phyloP scores from a whole-genome alignment of 2,797 vertebrate species.

The Siniperca obscura region DNA sequence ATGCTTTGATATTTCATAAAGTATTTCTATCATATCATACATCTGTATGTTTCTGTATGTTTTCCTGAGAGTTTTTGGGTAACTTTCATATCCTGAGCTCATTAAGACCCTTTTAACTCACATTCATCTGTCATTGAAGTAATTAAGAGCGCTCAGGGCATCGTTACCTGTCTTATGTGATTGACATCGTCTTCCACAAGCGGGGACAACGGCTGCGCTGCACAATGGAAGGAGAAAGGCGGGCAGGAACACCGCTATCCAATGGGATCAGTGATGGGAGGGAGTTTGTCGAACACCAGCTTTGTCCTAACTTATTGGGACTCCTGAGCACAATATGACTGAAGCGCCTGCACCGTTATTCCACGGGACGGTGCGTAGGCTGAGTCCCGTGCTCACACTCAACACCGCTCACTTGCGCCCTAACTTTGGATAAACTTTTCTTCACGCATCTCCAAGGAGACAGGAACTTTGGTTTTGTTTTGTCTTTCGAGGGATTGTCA shows the following conservation, averaged over 20 bases:
- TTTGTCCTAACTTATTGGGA: slow-evolving; percentile 85
- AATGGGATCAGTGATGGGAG: slow-evolving; percentile 83
- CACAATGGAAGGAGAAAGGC: slow-evolving; percentile 49
- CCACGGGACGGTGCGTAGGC: slow-evolving; percentile 73
- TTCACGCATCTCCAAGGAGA: slow-evolving; percentile 31
- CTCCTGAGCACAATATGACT: slow-evolving; percentile 79
- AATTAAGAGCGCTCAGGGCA: slow-evolving; percentile 46
- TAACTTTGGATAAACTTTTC: slow-evolving; percentile 70
- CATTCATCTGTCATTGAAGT: not conserved
- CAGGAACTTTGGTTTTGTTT: slow-evolving; percentile 47
- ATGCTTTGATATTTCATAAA: not conserved
- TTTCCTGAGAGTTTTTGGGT: not conserved
- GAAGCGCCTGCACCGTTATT: slow-evolving; percentile 84
- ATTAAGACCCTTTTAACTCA: not conserved
- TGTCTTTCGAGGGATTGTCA: slow-evolving; percentile 15
- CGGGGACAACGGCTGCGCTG: slow-evolving; percentile 48
- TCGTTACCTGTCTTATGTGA: slow-evolving; percentile 73
- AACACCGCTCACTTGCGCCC: slow-evolving; percentile 42
- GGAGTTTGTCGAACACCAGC: slow-evolving; percentile 81
- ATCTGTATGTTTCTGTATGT: too few relatives aligned
- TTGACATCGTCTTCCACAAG: slow-evolving; percentile 61
- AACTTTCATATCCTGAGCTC: not conserved
- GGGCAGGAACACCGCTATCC: slow-evolving; percentile 67
- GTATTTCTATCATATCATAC: not conserved
- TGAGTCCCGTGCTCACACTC: slow-evolving; percentile 51